Conservation (phyloP, 2,888 invertebrate genomes). For the Trachelus troglodyta region DNA sequence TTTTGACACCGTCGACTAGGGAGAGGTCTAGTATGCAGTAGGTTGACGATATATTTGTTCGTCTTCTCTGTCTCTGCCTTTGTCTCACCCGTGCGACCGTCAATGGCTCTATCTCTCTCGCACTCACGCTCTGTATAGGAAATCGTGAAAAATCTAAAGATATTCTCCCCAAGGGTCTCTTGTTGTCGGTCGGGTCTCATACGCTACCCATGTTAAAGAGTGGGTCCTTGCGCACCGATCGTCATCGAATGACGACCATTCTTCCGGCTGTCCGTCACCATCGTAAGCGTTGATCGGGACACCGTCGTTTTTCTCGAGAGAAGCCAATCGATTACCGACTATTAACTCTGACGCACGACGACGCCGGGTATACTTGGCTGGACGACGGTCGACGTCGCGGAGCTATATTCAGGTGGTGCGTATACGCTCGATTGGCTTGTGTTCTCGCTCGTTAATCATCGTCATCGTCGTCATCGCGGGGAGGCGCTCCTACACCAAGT, state of each 20-base stretch:
- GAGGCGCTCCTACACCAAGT: constrained; percentile 15
- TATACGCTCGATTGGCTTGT: not conserved
- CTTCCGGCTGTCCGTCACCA: not conserved
- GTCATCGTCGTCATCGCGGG: constrained; percentile 31
- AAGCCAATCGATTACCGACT: not conserved
- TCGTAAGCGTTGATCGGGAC: not conserved
- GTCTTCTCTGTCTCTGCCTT: not conserved
- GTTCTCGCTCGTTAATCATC: constrained; percentile 24
- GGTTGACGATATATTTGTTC: too few relatives aligned
- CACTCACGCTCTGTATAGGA: not conserved
- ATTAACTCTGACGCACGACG: not conserved
- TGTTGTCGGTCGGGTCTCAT: not conserved
- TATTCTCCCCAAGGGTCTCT: not conserved
- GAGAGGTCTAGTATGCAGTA: too few relatives aligned
- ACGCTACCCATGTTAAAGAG: not conserved
- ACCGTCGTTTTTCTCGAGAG: not conserved
- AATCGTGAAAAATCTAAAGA: not conserved
- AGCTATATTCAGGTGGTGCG: not conserved
- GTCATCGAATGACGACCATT: not conserved
- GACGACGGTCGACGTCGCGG: not conserved
- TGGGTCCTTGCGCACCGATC: not conserved
- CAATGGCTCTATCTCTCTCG: not conserved
- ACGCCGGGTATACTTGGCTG: not conserved
- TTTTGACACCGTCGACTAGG: too few relatives aligned
- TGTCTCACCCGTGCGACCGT: not conserved